Evolutionary conservation across 2,888 invertebrate genomes (phyloP).

Genomic region (Zygaena filipendulae): DNA sequence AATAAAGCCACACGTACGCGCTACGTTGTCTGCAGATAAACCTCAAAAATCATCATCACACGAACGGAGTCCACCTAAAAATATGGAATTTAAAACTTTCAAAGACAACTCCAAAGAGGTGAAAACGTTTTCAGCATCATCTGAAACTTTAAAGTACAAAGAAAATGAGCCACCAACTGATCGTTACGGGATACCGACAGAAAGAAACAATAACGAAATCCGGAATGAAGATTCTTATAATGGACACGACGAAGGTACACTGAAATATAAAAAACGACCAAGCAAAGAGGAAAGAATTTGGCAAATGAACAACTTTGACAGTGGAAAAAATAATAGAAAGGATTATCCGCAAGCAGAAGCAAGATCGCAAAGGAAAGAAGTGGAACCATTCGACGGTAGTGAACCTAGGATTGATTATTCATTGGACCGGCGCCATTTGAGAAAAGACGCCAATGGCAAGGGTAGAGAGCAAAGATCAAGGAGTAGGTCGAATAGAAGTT

Average conservation of each 20-base stretch:
- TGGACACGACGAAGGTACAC: constrained; percentile 53
- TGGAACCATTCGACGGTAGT: constrained; percentile 34
- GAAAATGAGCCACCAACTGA: constrained; percentile 50
- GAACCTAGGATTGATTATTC: constrained; percentile 60
- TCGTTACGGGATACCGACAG: constrained; percentile 53
- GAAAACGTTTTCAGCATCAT: constrained; percentile 60
- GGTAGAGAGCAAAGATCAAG: constrained; percentile 36
- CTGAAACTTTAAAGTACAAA: constrained; percentile 60
- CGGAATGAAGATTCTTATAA: constrained; percentile 44
- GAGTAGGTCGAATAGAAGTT: constrained; percentile 46
- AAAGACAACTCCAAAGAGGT: constrained; percentile 61
- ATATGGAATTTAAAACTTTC: constrained; percentile 63
- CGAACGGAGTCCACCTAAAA: constrained; percentile 49
- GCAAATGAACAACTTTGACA: constrained; percentile 38
- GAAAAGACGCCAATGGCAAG: constrained; percentile 46
- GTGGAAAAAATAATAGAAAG: constrained; percentile 36
- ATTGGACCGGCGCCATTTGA: constrained; percentile 45
- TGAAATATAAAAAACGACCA: constrained; percentile 56
- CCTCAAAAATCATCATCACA: constrained; percentile 43
- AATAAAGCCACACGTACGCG: constrained; percentile 56
- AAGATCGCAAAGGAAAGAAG: constrained; percentile 45
- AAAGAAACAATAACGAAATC: constrained; percentile 45
- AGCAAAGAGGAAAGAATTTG: constrained; percentile 51
- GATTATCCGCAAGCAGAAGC: constrained; percentile 52
- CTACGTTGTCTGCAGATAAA: constrained; percentile 50